These are phyloP conservation scores for Leucophora obtusa DNA, from an alignment of 2,888 invertebrate species.

Conservation along the genomic window DNA sequence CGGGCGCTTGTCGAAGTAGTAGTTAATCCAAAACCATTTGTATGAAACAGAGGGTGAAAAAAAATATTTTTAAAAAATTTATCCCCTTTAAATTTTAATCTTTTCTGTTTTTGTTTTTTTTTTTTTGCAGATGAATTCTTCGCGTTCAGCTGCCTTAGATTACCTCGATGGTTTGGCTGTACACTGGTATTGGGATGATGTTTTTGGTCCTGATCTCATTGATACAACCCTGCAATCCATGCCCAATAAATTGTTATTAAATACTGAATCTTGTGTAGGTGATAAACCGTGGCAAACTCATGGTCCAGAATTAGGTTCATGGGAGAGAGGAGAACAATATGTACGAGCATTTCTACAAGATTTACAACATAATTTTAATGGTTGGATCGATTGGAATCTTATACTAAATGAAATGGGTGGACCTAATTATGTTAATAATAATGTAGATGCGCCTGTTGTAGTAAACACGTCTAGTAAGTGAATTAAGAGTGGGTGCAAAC, in stretches of 20 bases:
- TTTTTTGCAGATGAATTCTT: slow-evolving; percentile 79
- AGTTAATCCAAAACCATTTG: no score
- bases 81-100: no score
- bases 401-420: slow-evolving; percentile 88
- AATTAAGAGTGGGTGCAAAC: no score
- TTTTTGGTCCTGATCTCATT: slow-evolving; percentile 82
- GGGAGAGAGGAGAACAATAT: slow-evolving; percentile 86
- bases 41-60: no score
- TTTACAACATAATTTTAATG: slow-evolving; percentile 86
- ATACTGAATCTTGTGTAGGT: slow-evolving; percentile 89
- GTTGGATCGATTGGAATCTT: slow-evolving; percentile 97
- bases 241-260: slow-evolving; percentile 86
- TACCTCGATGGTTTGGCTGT: slow-evolving; percentile 89
- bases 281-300: slow-evolving; percentile 80
- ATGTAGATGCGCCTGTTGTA: slow-evolving; percentile 88
- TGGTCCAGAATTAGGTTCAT: slow-evolving; percentile 86
- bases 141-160: slow-evolving; percentile 80
- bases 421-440: slow-evolving; percentile 83
- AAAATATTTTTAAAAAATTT: no score
- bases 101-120: neutral
- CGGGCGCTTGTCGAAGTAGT: no score
- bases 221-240: slow-evolving; percentile 81
- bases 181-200: slow-evolving; percentile 89
- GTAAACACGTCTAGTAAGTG: slow-evolving; percentile 73
- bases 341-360: slow-evolving; percentile 86